Base-by-base conservation (phyloP, 2,113 vertebrate genomes). In the Leucopsar rothschildi region DNA sequence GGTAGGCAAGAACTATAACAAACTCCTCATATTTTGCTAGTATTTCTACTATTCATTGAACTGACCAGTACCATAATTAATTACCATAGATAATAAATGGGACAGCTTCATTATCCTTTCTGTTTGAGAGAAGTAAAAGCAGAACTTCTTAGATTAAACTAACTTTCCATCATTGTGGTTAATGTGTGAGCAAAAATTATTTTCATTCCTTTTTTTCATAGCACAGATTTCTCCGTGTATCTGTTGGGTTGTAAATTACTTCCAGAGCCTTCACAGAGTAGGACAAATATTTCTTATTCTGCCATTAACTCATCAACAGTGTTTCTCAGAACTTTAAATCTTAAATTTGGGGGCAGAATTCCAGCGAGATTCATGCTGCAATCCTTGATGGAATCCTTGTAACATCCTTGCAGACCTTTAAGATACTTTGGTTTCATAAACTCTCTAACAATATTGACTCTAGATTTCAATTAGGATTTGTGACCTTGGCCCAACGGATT, bases 231-330 rank as follows among this genome's bases (percentile, higher is more conserved):
- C 91, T 97, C 45, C 65, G 33, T 82, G 63, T 90, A 94, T 90
- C 60, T 85, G 37, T 79, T 96, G 73, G 86, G 91, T 95, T 47
- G 87, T 50, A 95, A 95, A 95, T 95, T 91, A 88, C 50, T 60
- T 96, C 78, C 81, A 96, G 68, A 95, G 39, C 65, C 95, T 90
- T 93, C 61, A 15, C 42, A 47, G 73, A 84, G 40, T 19, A 95
- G 45, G 68, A 90, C 50, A 90, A 87, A 82, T 90, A 95, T 90
- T 96, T 96, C 79, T 61, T 97, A 80, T 93, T 97, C 68, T 96
- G 57, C 42, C 61, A 92, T 69, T 76, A 97, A 96, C 84, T 96
- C 72, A 95, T 86, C 80, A 96, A 33, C 21, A 93, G 39, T 69
- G 63, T 88, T 96, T 93, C 78, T 92, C 84, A 95, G 90, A 96